A percentile compares a stretch with the other conserved stretches of the same genome.
Evolutionary conservation across 1,140 invertebrate species (phyloP).

Genomic region (Bemisia tabaci): DNA sequence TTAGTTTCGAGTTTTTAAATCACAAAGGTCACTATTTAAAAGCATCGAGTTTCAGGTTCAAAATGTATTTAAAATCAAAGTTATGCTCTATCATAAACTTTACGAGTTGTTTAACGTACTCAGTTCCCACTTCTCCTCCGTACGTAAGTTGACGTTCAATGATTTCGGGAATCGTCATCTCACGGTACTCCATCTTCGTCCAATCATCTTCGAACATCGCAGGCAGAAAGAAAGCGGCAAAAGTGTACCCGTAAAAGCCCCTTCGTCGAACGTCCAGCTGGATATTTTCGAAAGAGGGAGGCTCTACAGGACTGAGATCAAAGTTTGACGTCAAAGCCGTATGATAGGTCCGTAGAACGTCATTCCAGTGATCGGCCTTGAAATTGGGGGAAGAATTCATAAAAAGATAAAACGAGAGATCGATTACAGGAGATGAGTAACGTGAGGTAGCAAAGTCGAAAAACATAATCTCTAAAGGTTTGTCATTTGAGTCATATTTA

Average conservation of each 20-base stretch:
- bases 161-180: too few species aligned
- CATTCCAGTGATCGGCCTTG: slow-evolving; percentile 20
- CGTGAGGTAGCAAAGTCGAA: slow-evolving; percentile 31
- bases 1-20: too few species aligned
- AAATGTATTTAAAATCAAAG: too few species aligned
- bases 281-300: slow-evolving; percentile 23
- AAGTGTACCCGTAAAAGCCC: slow-evolving; percentile 27
- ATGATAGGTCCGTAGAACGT: slow-evolving; percentile 28
- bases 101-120: too few species aligned
- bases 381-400: slow-evolving; percentile 23
- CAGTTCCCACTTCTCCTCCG: too few species aligned
- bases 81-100: too few species aligned
- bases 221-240: slow-evolving; percentile 26
- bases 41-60: too few species aligned
- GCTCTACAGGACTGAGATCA: too few species aligned
- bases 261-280: slow-evolving; percentile 24
- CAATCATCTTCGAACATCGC: slow-evolving; percentile 19
- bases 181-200: too few species aligned
- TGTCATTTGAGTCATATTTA: slow-evolving; percentile 24
- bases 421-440: slow-evolving; percentile 29
- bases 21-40: too few species aligned
- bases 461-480: slow-evolving; percentile 24
- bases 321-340: slow-evolving; percentile 14
- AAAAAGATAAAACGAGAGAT: slow-evolving; percentile 32
- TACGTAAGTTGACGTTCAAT: too few species aligned